Conservation (phyloP, 1,140 invertebrate genomes). For the Drosophila grimshawi region DNA sequence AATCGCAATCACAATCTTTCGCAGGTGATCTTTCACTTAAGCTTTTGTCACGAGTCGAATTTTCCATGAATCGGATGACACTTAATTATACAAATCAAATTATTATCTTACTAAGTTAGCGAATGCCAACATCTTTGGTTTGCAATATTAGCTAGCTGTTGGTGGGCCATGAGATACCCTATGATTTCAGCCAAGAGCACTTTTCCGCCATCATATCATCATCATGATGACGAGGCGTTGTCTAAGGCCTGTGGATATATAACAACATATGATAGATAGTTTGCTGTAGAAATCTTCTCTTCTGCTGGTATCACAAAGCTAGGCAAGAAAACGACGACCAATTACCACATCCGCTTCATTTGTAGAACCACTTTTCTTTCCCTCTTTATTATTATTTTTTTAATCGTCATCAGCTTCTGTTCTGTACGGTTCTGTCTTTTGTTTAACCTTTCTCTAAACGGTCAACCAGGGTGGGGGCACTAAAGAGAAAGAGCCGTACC, state of each 20-base stretch:
- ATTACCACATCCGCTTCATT: slow-evolving; percentile 76
- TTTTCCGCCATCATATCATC: no score
- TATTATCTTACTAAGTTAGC: no score
- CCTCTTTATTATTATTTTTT: not conserved
- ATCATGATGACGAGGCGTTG: no score
- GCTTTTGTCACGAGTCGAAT: not conserved
- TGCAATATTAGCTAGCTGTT: no score
- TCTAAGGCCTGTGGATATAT: not conserved
- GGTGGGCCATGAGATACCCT: no score
- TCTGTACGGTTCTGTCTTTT: slow-evolving; percentile 8
- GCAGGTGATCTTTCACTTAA: not conserved
- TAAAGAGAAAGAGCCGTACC: not conserved
- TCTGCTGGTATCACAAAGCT: slow-evolving; percentile 1
- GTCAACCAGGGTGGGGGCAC: slow-evolving; percentile 5
- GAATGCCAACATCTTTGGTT: no score
- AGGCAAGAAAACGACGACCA: slow-evolving; percentile 48
- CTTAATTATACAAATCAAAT: no score
- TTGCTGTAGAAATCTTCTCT: not conserved
- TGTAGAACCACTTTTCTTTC: slow-evolving; percentile 55
- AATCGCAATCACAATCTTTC: not conserved
- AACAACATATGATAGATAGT: slow-evolving; percentile 2
- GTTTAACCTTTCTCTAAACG: slow-evolving; percentile 27
- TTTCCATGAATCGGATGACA: not conserved
- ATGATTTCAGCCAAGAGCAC: no score
- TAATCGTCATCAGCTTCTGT: slow-evolving; percentile 31